Percentiles rank a stretch among this genome's conserved stretches.
Conservation (phyloP, 2,797 vertebrate species). For the Discoglossus pictus region DNA sequence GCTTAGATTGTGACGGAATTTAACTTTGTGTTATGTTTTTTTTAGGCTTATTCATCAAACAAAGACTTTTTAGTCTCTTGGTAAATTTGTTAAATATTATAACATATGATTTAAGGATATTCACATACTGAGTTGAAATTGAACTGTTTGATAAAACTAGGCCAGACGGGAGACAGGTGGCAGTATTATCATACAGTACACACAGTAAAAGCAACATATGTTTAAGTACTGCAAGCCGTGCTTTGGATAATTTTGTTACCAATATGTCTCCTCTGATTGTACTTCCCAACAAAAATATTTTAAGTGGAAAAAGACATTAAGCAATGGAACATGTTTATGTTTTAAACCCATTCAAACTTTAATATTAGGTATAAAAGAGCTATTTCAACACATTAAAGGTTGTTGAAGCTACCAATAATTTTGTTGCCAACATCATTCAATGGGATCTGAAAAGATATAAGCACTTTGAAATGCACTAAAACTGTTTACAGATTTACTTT, state of each 20-base stretch:
- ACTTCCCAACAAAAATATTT: slow-evolving; percentile 82
- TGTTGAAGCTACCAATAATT: slow-evolving; percentile 69
- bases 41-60: no score
- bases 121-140: no score
- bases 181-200: slow-evolving; percentile 67
- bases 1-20: no score
- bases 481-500: slow-evolving; percentile 53
- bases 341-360: slow-evolving; percentile 71
- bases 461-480: slow-evolving; percentile 53
- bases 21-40: no score
- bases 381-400: slow-evolving; percentile 64
- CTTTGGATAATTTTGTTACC: slow-evolving; percentile 77
- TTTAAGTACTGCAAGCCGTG: slow-evolving; percentile 67
- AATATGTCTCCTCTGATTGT: slow-evolving; percentile 65
- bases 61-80: no score
- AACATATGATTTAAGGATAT: no score
- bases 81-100: no score
- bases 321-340: slow-evolving; percentile 70
- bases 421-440: slow-evolving; percentile 71
- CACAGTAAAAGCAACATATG: slow-evolving; percentile 70
- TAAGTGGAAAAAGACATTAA: slow-evolving; percentile 82
- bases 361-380: slow-evolving; percentile 64
- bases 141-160: no score
- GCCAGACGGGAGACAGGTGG: slow-evolving; percentile 74
- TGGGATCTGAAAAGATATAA: slow-evolving; percentile 57